These are phyloP conservation scores for Scaptomyza reducta DNA, from an alignment of 2,888 invertebrate genomes.

Conservation along the genomic window DNA sequence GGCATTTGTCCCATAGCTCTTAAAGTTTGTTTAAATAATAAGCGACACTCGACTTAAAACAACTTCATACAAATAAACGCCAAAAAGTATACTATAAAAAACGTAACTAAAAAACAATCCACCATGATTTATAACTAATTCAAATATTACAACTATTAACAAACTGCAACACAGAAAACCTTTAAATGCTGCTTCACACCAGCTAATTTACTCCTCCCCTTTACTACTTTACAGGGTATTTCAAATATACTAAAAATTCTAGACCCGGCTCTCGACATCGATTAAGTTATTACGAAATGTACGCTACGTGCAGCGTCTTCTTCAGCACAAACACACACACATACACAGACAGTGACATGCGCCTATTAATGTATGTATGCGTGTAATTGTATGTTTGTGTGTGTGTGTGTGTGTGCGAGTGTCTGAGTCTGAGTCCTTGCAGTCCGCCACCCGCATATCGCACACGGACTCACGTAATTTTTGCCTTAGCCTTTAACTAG, in stretches of 20 bases:
- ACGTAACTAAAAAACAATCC: neutral
- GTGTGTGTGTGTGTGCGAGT: conserved; percentile 17
- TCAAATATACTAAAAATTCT: conserved; percentile 60
- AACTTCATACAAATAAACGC: neutral
- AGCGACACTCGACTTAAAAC: neutral
- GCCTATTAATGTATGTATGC: conserved; percentile 16
- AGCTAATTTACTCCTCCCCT: neutral
- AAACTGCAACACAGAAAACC: neutral
- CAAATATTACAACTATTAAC: neutral
- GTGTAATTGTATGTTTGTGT: conserved; percentile 13
- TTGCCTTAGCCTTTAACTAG: conserved; percentile 58
- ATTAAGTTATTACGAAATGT: conserved; percentile 82
- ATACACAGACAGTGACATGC: conserved; percentile 11
- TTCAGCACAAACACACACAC: conserved; percentile 16
- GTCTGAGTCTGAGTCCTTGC: conserved; percentile 36
- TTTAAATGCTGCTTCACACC: neutral
- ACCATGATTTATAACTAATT: neutral
- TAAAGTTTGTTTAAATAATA: neutral
- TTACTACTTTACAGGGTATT: conserved; percentile 11
- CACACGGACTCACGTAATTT: conserved; percentile 55
- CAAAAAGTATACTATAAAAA: conserved; percentile 24
- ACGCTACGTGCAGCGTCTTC: conserved; percentile 69
- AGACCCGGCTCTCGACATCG: conserved; percentile 72
- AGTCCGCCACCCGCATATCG: conserved; percentile 45
- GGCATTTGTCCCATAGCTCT: neutral